Evolutionary conservation across 2,113 vertebrate species (phyloP).

Genomic region (Marmota monax): DNA sequence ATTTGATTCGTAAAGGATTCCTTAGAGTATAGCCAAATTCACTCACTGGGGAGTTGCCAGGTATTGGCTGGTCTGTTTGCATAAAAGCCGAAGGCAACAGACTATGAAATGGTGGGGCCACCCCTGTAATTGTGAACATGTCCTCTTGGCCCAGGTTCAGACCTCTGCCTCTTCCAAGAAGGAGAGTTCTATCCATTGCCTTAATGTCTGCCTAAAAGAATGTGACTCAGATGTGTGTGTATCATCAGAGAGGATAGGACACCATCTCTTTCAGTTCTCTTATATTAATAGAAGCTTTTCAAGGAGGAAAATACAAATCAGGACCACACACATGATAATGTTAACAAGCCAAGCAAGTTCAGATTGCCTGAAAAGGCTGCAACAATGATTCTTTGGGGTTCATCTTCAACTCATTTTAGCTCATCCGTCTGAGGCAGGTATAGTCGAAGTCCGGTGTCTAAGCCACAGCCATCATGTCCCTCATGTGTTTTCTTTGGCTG

Average conservation of each 20-base stretch:
- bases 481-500: neutral
- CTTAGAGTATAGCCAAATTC: neutral
- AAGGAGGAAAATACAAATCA: constrained; percentile 74
- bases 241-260: constrained; percentile 73
- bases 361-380: constrained; percentile 69
- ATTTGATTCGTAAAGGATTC: neutral
- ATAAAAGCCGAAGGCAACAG: neutral
- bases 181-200: neutral
- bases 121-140: neutral
- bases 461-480: neutral
- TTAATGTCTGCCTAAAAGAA: constrained; percentile 48
- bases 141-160: neutral
- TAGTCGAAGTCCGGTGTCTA: neutral
- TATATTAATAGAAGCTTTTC: constrained; percentile 81
- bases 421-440: neutral
- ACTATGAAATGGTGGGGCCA: neutral
- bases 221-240: constrained; percentile 51
- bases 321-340: constrained; percentile 62
- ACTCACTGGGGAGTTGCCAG: neutral
- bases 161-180: neutral
- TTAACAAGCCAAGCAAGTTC: constrained; percentile 69
- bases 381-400: constrained; percentile 58
- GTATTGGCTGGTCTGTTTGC: neutral
- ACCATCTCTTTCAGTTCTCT: constrained; percentile 70
- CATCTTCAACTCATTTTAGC: neutral